Base-by-base conservation (phyloP, 2,797 vertebrate genomes). In the Danio albolineatus region DNA sequence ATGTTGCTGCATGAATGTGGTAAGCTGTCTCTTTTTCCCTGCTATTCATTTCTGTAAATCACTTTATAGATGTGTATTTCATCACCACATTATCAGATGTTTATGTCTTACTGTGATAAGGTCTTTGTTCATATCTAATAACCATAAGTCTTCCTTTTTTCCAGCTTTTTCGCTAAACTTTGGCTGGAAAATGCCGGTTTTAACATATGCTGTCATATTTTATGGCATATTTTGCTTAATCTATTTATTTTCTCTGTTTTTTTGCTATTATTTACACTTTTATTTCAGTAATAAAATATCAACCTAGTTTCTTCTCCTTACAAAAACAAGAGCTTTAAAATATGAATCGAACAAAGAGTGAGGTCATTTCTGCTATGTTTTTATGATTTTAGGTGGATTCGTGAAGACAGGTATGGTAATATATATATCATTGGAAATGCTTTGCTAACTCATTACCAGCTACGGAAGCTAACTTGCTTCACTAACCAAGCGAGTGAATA, bases 1-100 rank as follows among this genome's bases (percentile, higher is more conserved):
- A 38, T 93, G 79, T 86, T 94, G 88, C 93, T 95, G 84, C 90
- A 92, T 81, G 93, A 94, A 90, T 84, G 77, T 19, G 93, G 93
- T 95, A 90, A 94, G 92, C 69, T 7, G 38, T 14, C 79, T 76
- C 48, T 79, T 71, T 16, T 28, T 54, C 8, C 17, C 38, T 51
- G 38, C 39, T 38, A 4, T 79, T 7, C 38, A n/a, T 76, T 51
- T 57, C 10, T 49, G 6, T 64, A 46, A 16, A 57, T 6, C 8
- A 39, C 5, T 39, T 36, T 19, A 5, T 43, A 51, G 21, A 7
- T 53, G 28, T 70, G 73, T 10, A 60, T 21, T 46, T 65, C 16
- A 43, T 61, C 14, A n/a, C 13, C 19, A 10, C 8, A 28, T n/a
- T 2, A 59, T 28, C 13, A 43, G 21, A 41, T 65, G 28, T 44